Percentiles rank a stretch among this genome's conserved stretches.
Conservation (phyloP, 2,888 invertebrate genomes). For the Stenurella melanura region DNA sequence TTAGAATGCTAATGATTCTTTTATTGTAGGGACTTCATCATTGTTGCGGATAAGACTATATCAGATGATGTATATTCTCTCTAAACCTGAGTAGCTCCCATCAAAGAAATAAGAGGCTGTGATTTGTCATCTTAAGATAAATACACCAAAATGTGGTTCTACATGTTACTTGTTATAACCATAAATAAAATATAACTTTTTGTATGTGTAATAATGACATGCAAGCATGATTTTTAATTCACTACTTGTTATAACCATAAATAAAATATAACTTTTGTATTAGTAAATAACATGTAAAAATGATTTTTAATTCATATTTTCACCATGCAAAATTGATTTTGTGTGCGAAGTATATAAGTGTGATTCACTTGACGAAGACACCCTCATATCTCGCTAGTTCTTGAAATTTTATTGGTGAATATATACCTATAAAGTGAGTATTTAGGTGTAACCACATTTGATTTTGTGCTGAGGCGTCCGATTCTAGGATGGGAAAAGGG, state of each 20-base stretch:
- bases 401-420: no score
- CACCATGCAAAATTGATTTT: not conserved
- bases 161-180: not conserved
- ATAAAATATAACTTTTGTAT: not conserved
- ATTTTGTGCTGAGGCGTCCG: no score
- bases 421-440: no score
- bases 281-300: not conserved
- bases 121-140: slow-evolving; percentile 38
- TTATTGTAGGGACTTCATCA: slow-evolving; percentile 47
- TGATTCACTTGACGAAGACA: no score
- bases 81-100: slow-evolving; percentile 44
- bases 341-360: no score
- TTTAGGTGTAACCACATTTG: no score
- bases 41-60: slow-evolving; percentile 6
- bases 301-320: not conserved
- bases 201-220: not conserved
- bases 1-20: slow-evolving; percentile 24
- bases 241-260: not conserved
- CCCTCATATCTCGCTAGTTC: no score
- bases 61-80: not conserved
- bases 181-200: not conserved
- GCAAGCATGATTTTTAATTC: not conserved
- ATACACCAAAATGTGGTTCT: slow-evolving; percentile 27
- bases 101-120: slow-evolving; percentile 55
- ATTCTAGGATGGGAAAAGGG: no score